Evolutionary conservation across 1,140 invertebrate genomes (phyloP), one percentile per base, ranked within the genome.

Genomic region (Tetragonula clypearis): DNA sequence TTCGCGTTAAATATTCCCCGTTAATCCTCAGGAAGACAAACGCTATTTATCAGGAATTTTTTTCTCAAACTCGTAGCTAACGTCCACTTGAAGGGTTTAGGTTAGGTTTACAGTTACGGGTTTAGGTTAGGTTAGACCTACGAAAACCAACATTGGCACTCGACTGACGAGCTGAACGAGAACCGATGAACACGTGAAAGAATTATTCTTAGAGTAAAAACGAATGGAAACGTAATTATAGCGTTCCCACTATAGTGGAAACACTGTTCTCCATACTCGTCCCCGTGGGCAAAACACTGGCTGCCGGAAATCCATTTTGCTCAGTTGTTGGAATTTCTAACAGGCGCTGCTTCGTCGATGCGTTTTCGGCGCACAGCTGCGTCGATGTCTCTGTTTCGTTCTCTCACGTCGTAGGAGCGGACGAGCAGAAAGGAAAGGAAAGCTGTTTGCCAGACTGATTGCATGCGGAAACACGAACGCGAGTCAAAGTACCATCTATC

Each of bases 141-240:
- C 41, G 35, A 35, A 35, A 35, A 35, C 35, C 35, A 35, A 35
- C 35, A 35, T 21, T 58, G 30, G 4, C 41, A 17, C 15, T 49
- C 62, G 62, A 5, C 73, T 26, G 56, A 66, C 76, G 49, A 55
- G 21, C 5, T 8, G 41, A 6, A 49, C 41, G 41, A 73, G 26
- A 73, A 56, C 21, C 35, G 35, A 41, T 12, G 21, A 41, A 60
- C 65, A 6, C 15, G 65, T 14, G n/a, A 26, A 1, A 66, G n/a
- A 66, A 26, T 66, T n/a, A 26, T 26, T 30, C 30, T 30, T 30
- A 30, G 30, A 62, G 60, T 62, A n/a, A 62, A 62, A 62, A n/a
- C 75, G 72, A 85, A 79, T 35, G 3, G 62, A 74, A 85, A 85
- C 78, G 78, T 68, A 74, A 81, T 85, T 85, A 85, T 55, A 30